Evolutionary conservation across 2,797 vertebrate genomes (phyloP), one percentile per base, ranked within the genome.

Genomic region (Melanotaenia maccullochi): DNA sequence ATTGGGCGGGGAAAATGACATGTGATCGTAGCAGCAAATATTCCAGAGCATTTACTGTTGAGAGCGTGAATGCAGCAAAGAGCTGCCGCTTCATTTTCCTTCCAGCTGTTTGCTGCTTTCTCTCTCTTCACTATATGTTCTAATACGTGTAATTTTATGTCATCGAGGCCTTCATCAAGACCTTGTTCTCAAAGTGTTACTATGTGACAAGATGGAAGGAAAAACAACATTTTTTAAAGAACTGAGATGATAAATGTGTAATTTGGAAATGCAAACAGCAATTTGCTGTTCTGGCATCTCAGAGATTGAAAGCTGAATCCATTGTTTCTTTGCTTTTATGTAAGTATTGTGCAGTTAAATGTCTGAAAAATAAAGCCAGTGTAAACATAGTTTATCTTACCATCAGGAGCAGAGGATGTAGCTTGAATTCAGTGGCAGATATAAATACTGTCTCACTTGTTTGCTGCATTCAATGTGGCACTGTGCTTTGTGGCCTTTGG

Each of bases 371-470:
- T 40, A 16, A 47, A 47, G 42, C 18, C 42, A 20, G 42, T 47
- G 16, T 20, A 47, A 42, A 42, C 18, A 42, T 42, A 13, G 4
- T 42, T 42, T 42, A 42, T 42, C 47, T 9, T 49, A 49, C 47
- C 8, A n/a, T 49, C 47, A 49, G 47, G 47, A 49, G 6, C 2
- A 9, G 20, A 11, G 47, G 7, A 1, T 42, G 40, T 20, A 7
- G 42, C 42, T 2, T 54, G 22, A 65, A 2, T 6, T 60, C 22
- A 44, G 61, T 18, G 6, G 40, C 8, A 54, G 44, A 66, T 55
- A 38, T 32, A 57, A 67, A 57, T 16, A 24, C 36, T 22, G 52
- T 51, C 24, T 66, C 13, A 32, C 7, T 65, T 24, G 22, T 60
- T n/a, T 0, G 8, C 24, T 67, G 28, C 30, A 24, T 49, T 66